A percentile compares a stretch with the other conserved stretches of the same genome.
Evolutionary conservation across 2,888 invertebrate species (phyloP).

Genomic region (Mesopsocus fuscifrons): DNA sequence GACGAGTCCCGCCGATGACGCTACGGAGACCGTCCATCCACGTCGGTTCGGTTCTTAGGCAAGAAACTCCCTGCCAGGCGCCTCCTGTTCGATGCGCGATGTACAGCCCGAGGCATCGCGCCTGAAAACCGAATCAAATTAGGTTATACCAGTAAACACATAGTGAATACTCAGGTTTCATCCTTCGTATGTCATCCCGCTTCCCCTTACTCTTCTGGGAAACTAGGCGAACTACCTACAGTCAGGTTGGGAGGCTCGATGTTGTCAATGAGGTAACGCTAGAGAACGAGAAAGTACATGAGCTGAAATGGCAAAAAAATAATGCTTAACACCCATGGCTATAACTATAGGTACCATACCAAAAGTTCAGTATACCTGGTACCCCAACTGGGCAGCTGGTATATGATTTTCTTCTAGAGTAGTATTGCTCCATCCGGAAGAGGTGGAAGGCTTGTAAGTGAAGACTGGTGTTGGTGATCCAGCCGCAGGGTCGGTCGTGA

Average conservation of each 20-base stretch:
- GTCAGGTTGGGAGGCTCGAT: too few species aligned
- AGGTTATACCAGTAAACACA: too few species aligned
- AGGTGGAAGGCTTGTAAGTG: not conserved
- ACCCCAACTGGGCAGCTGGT: not conserved
- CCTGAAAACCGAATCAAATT: conserved; percentile 2
- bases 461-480: not conserved
- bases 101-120: not conserved
- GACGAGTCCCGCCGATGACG: conserved; percentile 27
- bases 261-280: too few species aligned
- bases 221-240: too few species aligned
- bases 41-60: conserved; percentile 31
- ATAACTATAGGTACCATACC: too few species aligned
- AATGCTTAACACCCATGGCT: too few species aligned
- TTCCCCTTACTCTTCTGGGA: too few species aligned
- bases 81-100: not conserved
- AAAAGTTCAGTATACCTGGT: too few species aligned
- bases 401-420: not conserved
- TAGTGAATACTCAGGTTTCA: too few species aligned
- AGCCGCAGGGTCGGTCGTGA: conserved; percentile 1
- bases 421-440: conserved; percentile 2
- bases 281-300: too few species aligned
- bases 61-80: conserved; percentile 21
- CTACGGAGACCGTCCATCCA: conserved; percentile 35
- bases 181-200: too few species aligned
- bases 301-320: too few species aligned